Conservation (phyloP, 1,140 invertebrate genomes). For the Rhizoglyphus robini region DNA sequence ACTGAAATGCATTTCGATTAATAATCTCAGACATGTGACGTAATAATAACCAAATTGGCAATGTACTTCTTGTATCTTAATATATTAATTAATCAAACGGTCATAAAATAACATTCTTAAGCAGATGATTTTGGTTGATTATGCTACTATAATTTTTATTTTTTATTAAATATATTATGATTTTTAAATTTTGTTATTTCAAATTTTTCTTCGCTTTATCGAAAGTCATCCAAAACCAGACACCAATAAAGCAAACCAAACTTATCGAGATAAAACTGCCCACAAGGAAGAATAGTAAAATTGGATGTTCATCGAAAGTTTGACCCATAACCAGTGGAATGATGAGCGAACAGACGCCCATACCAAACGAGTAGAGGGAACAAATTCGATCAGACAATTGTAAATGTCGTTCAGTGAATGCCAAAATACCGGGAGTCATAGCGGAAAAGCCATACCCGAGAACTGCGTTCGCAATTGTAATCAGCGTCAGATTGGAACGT, state of each 20-base stretch:
- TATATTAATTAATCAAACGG: too few species aligned
- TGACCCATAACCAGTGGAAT: constrained; percentile 6
- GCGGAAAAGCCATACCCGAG: not conserved
- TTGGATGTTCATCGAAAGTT: not conserved
- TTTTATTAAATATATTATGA: too few species aligned
- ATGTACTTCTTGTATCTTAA: too few species aligned
- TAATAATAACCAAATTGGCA: too few species aligned
- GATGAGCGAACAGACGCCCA: not conserved
- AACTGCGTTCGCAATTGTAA: not conserved
- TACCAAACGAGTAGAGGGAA: not conserved
- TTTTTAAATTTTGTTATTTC: too few species aligned
- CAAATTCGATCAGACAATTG: not conserved
- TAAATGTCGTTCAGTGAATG: constrained; percentile 6
- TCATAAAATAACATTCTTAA: too few species aligned
- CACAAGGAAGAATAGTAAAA: not conserved
- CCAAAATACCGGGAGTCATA: not conserved
- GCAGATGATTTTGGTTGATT: too few species aligned
- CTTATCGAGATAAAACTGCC: not conserved
- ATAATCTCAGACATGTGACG: too few species aligned
- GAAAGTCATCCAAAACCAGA: not conserved
- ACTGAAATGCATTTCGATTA: too few species aligned
- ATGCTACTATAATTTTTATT: too few species aligned
- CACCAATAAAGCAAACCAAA: not conserved
- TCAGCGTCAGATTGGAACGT: not conserved
- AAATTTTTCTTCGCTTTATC: too few species aligned